Base-by-base conservation (phyloP, 2,888 invertebrate genomes). In the Koerneria pararmatus region DNA sequence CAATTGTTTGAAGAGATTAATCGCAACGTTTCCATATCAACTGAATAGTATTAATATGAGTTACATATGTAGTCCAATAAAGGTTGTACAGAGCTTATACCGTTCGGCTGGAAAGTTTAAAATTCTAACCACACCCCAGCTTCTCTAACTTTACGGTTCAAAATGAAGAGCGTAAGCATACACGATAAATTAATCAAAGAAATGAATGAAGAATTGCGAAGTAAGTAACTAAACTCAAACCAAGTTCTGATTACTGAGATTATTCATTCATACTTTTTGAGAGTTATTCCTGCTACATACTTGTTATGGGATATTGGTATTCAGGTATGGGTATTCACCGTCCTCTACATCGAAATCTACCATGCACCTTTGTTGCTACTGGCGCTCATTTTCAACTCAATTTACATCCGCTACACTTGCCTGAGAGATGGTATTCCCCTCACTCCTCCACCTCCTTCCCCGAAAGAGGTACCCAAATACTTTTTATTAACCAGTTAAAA, bases 321-420 rank as follows among this genome's bases (percentile, higher is more conserved):
- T 32, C 78, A 87, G 87, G 80, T 90, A 22, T 98, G 93, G 88
- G 87, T 97, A 63, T 86, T 92, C 0, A 89, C 91, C 65, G 93
- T 93, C 79, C 93, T 93, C 84, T 93, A 92, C 85, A 94, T 95
- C 83, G 91, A 98, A 84, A 90, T 94, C 78, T 97, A 92, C 88
- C 95, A 97, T 90, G 85, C 95, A 67, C 97, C 97, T 0, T 86
- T 91, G 2, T 87, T 89, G 15, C 87, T 93, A 31, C 86, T 97
- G 24, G 85, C 93, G 37, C 87, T 95, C 68, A 91, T 95, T 15
- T 41, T 64, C 34, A 35, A 56, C 32, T 78, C 84, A 89, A 31
- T 54, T 56, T 64, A 41, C 41, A 32, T 31, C 15, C 19, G 54
- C 3, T 41, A 22, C 22, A 19, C 24, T 4, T 41, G 51, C 2